Evolutionary conservation across 2,888 invertebrate genomes (phyloP).

Genomic region (Lasioglossum oenotherae): DNA sequence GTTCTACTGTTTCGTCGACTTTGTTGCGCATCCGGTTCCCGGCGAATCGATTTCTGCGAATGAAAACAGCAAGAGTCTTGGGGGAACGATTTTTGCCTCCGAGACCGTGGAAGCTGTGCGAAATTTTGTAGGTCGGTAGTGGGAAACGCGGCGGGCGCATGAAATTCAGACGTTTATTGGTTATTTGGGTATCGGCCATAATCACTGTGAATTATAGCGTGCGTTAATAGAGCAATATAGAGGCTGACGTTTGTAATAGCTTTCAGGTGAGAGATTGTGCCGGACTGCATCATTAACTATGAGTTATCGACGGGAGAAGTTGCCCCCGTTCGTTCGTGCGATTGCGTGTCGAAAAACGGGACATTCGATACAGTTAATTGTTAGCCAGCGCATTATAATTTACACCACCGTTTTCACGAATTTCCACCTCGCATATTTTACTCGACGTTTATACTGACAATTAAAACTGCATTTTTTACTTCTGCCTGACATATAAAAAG

Average conservation of each 20-base stretch:
- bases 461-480: not conserved
- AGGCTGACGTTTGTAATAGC: constrained; percentile 62
- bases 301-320: constrained; percentile 56
- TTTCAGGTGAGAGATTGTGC: constrained; percentile 51
- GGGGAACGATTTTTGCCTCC: not conserved
- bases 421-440: not conserved
- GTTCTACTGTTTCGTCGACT: not conserved
- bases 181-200: constrained; percentile 4
- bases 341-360: not conserved
- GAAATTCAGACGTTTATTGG: constrained; percentile 6
- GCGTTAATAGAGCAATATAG: constrained; percentile 64
- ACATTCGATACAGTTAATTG: constrained; percentile 2
- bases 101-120: not conserved
- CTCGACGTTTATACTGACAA: not conserved
- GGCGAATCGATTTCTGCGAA: not conserved
- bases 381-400: not conserved
- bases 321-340: constrained; percentile 26
- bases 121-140: not conserved
- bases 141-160: not conserved
- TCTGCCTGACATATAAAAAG: not conserved
- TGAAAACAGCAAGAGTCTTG: not conserved
- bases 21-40: not conserved
- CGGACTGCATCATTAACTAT: constrained; percentile 62
- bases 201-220: constrained; percentile 51
- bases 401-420: not conserved